Evolutionary conservation across 1,140 invertebrate genomes (phyloP).

Genomic region (Leptopilina clavipes): DNA sequence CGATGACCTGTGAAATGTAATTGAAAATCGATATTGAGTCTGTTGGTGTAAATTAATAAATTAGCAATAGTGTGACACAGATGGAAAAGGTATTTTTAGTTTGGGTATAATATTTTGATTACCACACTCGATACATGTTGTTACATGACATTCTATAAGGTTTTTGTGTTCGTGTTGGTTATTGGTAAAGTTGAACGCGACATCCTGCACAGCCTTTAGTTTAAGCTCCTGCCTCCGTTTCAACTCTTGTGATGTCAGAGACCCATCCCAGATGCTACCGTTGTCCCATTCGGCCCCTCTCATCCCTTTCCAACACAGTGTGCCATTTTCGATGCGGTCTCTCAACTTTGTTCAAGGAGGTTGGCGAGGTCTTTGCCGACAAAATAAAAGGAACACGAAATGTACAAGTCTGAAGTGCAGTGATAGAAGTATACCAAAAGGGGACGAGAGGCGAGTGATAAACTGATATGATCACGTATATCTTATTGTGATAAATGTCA

Average conservation of each 20-base stretch:
- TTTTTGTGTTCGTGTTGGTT: constrained; percentile 61
- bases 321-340: constrained; percentile 49
- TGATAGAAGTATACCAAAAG: too few relatives aligned
- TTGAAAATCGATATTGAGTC: too few relatives aligned
- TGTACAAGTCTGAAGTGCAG: constrained; percentile 35
- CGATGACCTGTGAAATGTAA: too few relatives aligned
- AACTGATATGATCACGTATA: constrained; percentile 46
- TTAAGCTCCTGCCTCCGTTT: constrained; percentile 37
- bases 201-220: constrained; percentile 62
- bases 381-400: constrained; percentile 54
- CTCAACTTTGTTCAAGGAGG: constrained; percentile 51
- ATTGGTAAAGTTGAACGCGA: constrained; percentile 72
- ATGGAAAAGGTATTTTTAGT: too few relatives aligned
- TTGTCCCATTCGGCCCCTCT: constrained; percentile 41
- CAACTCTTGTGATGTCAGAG: constrained; percentile 49
- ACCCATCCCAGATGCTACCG: constrained; percentile 53
- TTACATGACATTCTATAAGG: constrained; percentile 5
- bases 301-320: too few relatives aligned
- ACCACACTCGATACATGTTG: too few relatives aligned
- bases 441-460: constrained; percentile 44
- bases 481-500: constrained; percentile 49
- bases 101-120: too few relatives aligned
- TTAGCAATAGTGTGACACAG: too few relatives aligned
- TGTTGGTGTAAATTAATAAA: too few relatives aligned
- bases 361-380: constrained; percentile 34